Evolutionary conservation across 2,113 vertebrate genomes (phyloP), one percentile per base, ranked within the genome.

Genomic region (Megalops atlanticus): DNA sequence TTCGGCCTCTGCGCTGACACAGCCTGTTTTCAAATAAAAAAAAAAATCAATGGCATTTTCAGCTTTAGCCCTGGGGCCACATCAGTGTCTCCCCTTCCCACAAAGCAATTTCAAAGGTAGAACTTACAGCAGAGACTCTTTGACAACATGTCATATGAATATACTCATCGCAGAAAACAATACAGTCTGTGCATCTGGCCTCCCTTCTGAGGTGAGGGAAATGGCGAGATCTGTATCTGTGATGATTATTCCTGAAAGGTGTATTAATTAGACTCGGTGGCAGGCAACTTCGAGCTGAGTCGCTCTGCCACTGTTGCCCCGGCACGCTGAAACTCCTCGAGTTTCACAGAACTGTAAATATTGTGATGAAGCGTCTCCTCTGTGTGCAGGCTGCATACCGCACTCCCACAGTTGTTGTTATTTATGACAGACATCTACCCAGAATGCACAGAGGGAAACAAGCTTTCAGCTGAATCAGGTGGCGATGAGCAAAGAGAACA

Each of bases 21-120:
- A 31, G n/a, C 4, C 58, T 64, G 2, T 54, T 54, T 54, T 21
- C 24, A 21, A 21, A 54, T 54, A 2, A 21, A n/a, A n/a, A n/a
- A n/a, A 54, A 54, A 54, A 54, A 54, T 54, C 49, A 54, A 54
- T 54, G 49, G 49, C 49, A n/a, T n/a, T n/a, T n/a, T n/a, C n/a
- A n/a, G n/a, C n/a, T n/a, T n/a, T 54, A 21, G 49, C 18, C 18
- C 49, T 54, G 49, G 49, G 49, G 49, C 49, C 3, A 2, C 16
- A 16, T 3, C 49, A 54, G 3, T n/a, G 16, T 54, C 8, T 54
- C 49, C 18, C 49, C 49, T 54, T 54, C 49, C 49, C 49, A 21
- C 3, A 54, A 54, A 54, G 49, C 24, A 21, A 54, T 54, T 54
- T 54, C 24, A 6, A 54, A 54, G n/a, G 49, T 54, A 21, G 3